phyloP scores from a whole-genome alignment of 2,113 vertebrate genomes.

The Fulmarus glacialis region DNA sequence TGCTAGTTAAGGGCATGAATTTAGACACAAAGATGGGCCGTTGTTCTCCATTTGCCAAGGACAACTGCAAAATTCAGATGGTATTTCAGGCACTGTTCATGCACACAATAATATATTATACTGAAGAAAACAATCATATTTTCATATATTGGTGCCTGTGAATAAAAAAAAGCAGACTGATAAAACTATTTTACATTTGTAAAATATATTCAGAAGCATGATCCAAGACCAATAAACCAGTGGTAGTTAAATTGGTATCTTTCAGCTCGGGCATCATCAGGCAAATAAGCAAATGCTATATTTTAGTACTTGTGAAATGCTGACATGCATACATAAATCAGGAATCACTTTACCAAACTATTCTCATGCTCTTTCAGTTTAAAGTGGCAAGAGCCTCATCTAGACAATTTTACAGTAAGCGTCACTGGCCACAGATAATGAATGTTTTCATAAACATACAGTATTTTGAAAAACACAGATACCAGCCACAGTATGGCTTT shows the following conservation, averaged over 20 bases:
- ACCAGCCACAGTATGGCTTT: background rate
- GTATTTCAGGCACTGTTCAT: background rate
- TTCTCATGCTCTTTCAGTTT: background rate
- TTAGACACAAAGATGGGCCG: background rate
- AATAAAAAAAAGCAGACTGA: background rate
- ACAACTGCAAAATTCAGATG: background rate
- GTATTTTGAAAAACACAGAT: background rate
- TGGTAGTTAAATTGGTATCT: background rate
- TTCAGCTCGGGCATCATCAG: background rate
- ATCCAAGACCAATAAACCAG: background rate
- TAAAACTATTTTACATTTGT: background rate
- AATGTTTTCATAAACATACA: background rate
- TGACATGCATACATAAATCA: slow-evolving; percentile 38
- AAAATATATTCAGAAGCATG: background rate
- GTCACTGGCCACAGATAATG: background rate
- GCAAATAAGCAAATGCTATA: background rate
- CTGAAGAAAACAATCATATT: background rate
- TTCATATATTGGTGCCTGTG: background rate
- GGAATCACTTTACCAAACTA: slow-evolving; percentile 10
- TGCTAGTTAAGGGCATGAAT: background rate
- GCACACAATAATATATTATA: background rate
- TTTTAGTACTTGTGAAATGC: slow-evolving; percentile 48
- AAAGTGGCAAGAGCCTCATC: background rate
- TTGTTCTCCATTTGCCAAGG: background rate
- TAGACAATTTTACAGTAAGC: background rate